Percentiles rank a stretch among this genome's conserved stretches.
Conservation (phyloP, 2,888 invertebrate genomes). For the Lochmaea capreae region DNA sequence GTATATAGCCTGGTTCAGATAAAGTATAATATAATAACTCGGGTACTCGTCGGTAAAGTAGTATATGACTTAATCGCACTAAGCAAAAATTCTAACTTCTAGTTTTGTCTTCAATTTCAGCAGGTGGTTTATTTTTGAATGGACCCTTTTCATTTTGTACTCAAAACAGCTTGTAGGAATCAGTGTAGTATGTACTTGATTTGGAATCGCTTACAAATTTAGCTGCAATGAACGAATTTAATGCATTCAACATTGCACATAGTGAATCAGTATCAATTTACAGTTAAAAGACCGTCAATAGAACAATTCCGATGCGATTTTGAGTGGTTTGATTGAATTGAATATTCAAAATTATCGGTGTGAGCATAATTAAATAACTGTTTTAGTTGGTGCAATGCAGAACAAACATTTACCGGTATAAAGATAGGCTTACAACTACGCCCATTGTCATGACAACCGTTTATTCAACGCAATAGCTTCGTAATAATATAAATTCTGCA, state of each 20-base stretch:
- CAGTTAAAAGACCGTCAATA: slow-evolving; percentile 1
- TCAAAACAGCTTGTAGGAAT: too few species aligned
- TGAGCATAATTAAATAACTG: slow-evolving; percentile 18
- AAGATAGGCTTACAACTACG: slow-evolving; percentile 21
- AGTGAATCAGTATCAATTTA: not conserved
- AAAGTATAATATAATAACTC: too few species aligned
- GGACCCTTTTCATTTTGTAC: too few species aligned
- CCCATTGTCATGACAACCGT: slow-evolving; percentile 12
- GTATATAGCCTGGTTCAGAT: too few species aligned
- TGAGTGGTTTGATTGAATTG: slow-evolving; percentile 19
- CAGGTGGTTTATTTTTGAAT: too few species aligned
- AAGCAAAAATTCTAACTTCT: too few species aligned
- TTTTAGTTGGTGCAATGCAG: slow-evolving; percentile 27
- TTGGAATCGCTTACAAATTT: too few species aligned
- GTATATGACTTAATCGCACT: too few species aligned
- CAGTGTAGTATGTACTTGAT: too few species aligned
- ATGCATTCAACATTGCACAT: not conserved
- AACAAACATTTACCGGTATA: slow-evolving; percentile 16
- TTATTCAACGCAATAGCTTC: slow-evolving; percentile 18
- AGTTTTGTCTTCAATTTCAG: too few species aligned
- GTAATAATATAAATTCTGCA: slow-evolving; percentile 10
- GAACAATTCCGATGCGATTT: slow-evolving; percentile 8
- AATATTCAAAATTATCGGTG: slow-evolving; percentile 16
- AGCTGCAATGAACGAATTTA: too few species aligned
- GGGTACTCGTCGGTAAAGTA: too few species aligned